Percentiles rank a stretch among this genome's conserved stretches.
Conservation (phyloP, 2,113 vertebrate genomes). For the Zapus hudsonius region DNA sequence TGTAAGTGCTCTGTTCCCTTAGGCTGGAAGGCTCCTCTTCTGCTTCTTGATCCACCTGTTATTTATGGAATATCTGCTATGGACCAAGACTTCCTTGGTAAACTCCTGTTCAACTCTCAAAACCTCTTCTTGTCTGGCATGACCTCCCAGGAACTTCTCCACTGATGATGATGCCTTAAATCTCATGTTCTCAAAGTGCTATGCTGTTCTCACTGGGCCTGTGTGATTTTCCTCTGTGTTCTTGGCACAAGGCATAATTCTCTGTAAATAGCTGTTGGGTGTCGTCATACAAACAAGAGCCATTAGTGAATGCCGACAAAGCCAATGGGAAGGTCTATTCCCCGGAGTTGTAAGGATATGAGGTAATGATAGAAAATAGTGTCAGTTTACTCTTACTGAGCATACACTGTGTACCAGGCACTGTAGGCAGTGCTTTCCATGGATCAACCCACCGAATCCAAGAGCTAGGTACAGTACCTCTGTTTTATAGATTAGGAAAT, state of each 20-base stretch:
- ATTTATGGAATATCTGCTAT: not conserved
- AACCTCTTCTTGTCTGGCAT: not conserved
- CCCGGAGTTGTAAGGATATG: not conserved
- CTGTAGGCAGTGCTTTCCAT: not conserved
- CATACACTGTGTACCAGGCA: not conserved
- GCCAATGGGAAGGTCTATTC: constrained; percentile 1
- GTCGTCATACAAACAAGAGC: constrained; percentile 4
- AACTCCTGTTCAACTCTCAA: constrained; percentile 64
- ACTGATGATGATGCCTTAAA: not conserved
- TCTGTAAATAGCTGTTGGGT: constrained; percentile 53
- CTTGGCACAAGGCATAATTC: constrained; percentile 26
- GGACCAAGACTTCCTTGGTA: not conserved
- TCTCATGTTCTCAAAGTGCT: not conserved
- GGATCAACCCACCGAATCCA: not conserved
- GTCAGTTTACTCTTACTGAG: not conserved
- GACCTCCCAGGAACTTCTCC: not conserved
- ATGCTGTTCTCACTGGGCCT: not conserved
- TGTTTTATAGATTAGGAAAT: not conserved
- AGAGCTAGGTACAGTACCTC: not conserved
- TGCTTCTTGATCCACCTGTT: not conserved
- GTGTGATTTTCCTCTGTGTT: constrained; percentile 17
- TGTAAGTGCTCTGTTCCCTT: not conserved
- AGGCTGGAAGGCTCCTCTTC: not conserved
- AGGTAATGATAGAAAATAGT: not conserved
- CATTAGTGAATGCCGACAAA: constrained; percentile 27